Evolutionary conservation across 2,113 vertebrate genomes (phyloP).

Genomic region (Sardina pilchardus): DNA sequence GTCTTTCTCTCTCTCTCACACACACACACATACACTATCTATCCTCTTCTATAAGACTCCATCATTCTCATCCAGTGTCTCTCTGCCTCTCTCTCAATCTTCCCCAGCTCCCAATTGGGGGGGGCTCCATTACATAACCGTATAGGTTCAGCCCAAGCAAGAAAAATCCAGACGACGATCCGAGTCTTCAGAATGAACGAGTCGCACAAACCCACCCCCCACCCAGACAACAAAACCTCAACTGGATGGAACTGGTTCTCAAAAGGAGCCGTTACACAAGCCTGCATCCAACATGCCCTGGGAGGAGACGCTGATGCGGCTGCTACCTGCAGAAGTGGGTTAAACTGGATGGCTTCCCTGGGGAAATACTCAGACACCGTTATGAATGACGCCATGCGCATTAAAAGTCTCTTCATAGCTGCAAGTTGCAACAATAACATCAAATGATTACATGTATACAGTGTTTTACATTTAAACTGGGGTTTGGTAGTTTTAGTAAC

Average conservation of each 20-base stretch:
- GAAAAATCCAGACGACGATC: slow-evolving; percentile 55
- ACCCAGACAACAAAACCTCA: slow-evolving; percentile 56
- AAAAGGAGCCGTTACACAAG: slow-evolving; percentile 62
- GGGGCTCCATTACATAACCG: slow-evolving; percentile 56
- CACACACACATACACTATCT: background rate
- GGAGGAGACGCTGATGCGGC: background rate
- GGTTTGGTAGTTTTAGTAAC: background rate
- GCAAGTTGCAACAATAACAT: background rate
- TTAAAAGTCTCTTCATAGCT: background rate
- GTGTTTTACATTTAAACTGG: background rate
- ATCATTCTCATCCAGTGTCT: background rate
- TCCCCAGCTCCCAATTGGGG: background rate
- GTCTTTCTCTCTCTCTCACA: background rate
- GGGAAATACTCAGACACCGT: background rate
- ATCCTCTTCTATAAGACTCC: background rate
- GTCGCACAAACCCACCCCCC: background rate
- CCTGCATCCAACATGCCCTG: slow-evolving; percentile 29
- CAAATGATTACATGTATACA: background rate
- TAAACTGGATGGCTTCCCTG: slow-evolving; percentile 22
- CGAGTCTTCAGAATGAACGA: slow-evolving; percentile 17
- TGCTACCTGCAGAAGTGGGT: slow-evolving; percentile 11
- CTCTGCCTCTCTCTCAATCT: background rate
- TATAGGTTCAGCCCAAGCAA: slow-evolving; percentile 44
- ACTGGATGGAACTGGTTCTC: slow-evolving; percentile 72
- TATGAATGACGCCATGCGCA: background rate